phyloP scores from a whole-genome alignment of 2,113 vertebrate genomes.

The Lepisosteus osseus region DNA sequence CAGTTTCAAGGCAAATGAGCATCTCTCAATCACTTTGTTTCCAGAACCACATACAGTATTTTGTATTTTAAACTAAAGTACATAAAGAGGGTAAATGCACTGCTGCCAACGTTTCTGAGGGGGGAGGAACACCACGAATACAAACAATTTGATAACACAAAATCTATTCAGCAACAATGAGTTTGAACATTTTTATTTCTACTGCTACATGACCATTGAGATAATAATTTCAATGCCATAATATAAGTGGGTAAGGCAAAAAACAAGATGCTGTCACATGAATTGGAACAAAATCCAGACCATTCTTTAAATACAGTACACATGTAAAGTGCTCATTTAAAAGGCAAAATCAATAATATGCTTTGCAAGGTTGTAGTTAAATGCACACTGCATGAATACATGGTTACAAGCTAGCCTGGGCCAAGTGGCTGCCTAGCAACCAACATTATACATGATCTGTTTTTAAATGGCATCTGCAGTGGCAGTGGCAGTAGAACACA shows the following conservation, averaged over 20 bases:
- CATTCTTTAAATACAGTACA: too few species aligned
- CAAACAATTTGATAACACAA: too few species aligned
- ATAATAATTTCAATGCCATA: background rate
- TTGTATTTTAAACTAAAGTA: too few species aligned
- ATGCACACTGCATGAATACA: slow-evolving; percentile 25
- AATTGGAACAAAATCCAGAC: too few species aligned
- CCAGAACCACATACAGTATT: too few species aligned
- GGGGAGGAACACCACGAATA: too few species aligned
- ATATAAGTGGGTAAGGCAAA: background rate
- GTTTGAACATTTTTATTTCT: background rate
- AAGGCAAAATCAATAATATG: slow-evolving; percentile 32
- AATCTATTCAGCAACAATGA: too few species aligned
- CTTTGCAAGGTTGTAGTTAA: slow-evolving; percentile 38
- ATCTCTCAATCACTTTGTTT: too few species aligned
- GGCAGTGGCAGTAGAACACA: slow-evolving; percentile 18
- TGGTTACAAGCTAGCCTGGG: slow-evolving; percentile 33
- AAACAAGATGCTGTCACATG: background rate
- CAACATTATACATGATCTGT: slow-evolving; percentile 19
- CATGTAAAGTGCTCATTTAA: background rate
- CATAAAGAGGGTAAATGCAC: too few species aligned
- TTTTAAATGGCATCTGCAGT: slow-evolving; percentile 29
- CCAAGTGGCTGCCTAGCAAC: slow-evolving; percentile 55
- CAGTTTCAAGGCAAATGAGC: too few species aligned
- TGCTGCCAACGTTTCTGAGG: too few species aligned
- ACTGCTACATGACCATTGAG: background rate